Percentiles rank a stretch among this genome's conserved stretches.
These are phyloP conservation scores for Glomeris maerens DNA, from an alignment of 1,140 invertebrate genomes.

Conservation along the genomic window DNA sequence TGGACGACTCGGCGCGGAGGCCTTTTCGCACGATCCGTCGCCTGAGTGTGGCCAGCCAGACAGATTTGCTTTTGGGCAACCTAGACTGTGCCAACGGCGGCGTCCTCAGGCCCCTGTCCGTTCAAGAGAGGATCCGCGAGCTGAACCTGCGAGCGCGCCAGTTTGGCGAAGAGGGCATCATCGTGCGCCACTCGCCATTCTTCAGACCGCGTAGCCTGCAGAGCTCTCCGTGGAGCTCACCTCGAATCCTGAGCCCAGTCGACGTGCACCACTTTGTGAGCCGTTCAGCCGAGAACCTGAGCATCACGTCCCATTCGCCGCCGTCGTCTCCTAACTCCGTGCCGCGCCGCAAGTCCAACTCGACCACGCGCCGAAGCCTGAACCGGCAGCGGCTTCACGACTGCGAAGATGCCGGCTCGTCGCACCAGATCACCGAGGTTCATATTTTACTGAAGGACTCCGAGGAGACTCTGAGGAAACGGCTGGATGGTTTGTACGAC, in stretches of 20 bases:
- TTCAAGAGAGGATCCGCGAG: slow-evolving; percentile 35
- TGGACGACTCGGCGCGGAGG: too few species aligned
- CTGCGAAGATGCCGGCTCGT: slow-evolving; percentile 1
- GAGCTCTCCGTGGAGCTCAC: slow-evolving; percentile 40
- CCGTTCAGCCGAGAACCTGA: slow-evolving; percentile 36
- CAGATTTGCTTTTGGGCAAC: slow-evolving; percentile 35
- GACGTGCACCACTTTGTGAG: slow-evolving; percentile 37
- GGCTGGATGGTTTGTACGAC: slow-evolving; percentile 26
- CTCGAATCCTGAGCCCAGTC: slow-evolving; percentile 37
- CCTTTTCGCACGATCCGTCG: slow-evolving; percentile 17
- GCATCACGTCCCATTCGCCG: slow-evolving; percentile 18
- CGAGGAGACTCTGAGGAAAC: slow-evolving; percentile 25
- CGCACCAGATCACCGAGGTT: slow-evolving; percentile 10
- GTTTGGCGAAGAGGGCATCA: slow-evolving; percentile 32
- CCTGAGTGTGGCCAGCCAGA: slow-evolving; percentile 38
- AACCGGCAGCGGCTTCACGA: slow-evolving; percentile 7
- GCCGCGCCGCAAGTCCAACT: slow-evolving; percentile 27
- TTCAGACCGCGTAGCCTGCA: slow-evolving; percentile 33
- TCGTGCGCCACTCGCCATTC: slow-evolving; percentile 15
- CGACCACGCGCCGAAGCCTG: slow-evolving; percentile 7
- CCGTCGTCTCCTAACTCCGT: slow-evolving; percentile 21
- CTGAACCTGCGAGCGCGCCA: slow-evolving; percentile 37
- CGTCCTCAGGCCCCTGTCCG: slow-evolving; percentile 9
- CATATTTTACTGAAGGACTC: slow-evolving; percentile 21
- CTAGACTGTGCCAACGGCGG: slow-evolving; percentile 32